Evolutionary conservation across 1,140 invertebrate species (phyloP), one percentile per base, ranked within the genome.

Genomic region (Homarus americanus): DNA sequence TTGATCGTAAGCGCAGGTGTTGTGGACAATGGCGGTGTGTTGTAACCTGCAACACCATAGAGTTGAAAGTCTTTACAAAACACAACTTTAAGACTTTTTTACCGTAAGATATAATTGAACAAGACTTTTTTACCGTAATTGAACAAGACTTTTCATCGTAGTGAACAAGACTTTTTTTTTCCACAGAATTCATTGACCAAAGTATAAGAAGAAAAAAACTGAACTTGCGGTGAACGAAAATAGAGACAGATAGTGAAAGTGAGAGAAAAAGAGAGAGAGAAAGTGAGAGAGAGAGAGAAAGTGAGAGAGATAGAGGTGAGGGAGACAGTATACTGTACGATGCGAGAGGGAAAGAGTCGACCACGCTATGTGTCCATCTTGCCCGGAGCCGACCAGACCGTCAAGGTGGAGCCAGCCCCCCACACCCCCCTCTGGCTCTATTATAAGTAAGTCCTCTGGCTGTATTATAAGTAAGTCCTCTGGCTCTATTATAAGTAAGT

Each of bases 351-450:
- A 20, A 82, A 58, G 49, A 82, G 63, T 5, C 49, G 79, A 1
- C 79, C 79, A 5, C 79, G 79, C 0, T 82, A 82, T 38, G 79
- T 82, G 32, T 63, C 79, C 32, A 82, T 82, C n/a, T 34, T 63
- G n/a, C 79, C 79, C 32, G 75, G 17, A 15, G 79, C 12, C 1
- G 79, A 58, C n/a, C 41, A 40, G 40, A 38, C 28, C 0, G 49
- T 82, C 0, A n/a, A 41, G 28, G n/a, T 82, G 20, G 38, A 82
- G 12, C 79, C 79, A 1, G 79, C 79, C 0, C 79, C 79, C n/a
- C 79, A 82, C 49, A 82, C 79, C 1, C 79, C 79, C 53, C 53
- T 82, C n/a, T 82, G 79, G 79, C 79, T 82, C 32, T 82, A 82
- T n/a, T 82, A 63, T 53, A 82, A 82, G 79, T 82, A 63, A 82